Conservation (phyloP, 2,113 vertebrate genomes). For the Zingel zingel region DNA sequence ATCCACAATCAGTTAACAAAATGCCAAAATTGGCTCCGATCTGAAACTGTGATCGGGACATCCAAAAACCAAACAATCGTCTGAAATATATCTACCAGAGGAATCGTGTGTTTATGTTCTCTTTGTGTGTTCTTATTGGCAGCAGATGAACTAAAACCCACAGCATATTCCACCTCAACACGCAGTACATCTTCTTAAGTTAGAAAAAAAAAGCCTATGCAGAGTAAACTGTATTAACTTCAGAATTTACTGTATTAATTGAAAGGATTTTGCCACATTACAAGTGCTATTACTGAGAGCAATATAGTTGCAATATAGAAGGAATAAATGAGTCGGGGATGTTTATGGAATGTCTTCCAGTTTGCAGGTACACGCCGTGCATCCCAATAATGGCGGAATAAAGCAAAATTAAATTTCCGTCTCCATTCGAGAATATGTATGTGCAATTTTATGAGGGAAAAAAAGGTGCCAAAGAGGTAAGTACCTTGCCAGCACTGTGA, state of each 20-base stretch:
- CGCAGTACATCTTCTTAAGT: slow-evolving; percentile 23
- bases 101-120: slow-evolving; percentile 2
- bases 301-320: slow-evolving; percentile 69
- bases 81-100: slow-evolving; percentile 25
- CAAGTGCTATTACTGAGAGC: slow-evolving; percentile 69
- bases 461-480: slow-evolving; percentile 93
- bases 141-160: slow-evolving; percentile 42
- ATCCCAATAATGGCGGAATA: slow-evolving; percentile 85
- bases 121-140: slow-evolving; percentile 36
- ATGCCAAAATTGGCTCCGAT: no score
- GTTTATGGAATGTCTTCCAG: slow-evolving; percentile 67
- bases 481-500: slow-evolving; percentile 95
- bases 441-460: slow-evolving; percentile 93
- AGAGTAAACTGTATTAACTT: slow-evolving; percentile 63
- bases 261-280: slow-evolving; percentile 72
- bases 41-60: no score
- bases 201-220: not conserved
- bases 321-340: slow-evolving; percentile 68
- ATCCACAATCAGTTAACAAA: no score
- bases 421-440: slow-evolving; percentile 95
- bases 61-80: slow-evolving; percentile 40
- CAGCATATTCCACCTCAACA: not conserved
- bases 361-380: slow-evolving; percentile 83
- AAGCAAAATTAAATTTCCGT: slow-evolving; percentile 84
- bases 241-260: slow-evolving; percentile 77